Conservation (phyloP, 2,797 vertebrate genomes). For the Pantherophis alleghaniensis region DNA sequence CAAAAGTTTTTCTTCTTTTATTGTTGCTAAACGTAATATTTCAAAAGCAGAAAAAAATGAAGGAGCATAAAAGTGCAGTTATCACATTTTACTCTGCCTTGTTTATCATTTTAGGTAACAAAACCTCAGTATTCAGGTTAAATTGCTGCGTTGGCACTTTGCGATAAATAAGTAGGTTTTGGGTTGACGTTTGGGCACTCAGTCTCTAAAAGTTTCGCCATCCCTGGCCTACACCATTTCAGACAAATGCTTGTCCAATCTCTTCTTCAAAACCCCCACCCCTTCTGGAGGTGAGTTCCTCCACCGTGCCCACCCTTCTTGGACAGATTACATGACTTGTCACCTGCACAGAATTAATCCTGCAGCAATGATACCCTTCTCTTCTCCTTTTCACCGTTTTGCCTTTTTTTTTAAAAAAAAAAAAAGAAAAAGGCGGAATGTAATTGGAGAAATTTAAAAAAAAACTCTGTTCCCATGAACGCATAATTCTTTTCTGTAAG, state of each 20-base stretch:
- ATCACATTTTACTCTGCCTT: too few species aligned
- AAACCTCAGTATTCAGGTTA: too few species aligned
- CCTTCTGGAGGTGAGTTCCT: not conserved
- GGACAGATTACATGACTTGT: not conserved
- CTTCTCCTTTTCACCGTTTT: not conserved
- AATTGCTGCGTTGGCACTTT: too few species aligned
- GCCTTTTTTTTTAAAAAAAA: not conserved
- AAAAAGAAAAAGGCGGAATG: not conserved
- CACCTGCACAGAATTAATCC: conserved; percentile 29
- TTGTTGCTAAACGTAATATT: too few species aligned
- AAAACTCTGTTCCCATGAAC: conserved; percentile 8
- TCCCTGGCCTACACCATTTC: not conserved
- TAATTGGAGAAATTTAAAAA: conserved; percentile 43
- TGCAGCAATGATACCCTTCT: not conserved
- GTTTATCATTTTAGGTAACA: too few species aligned
- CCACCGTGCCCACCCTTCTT: not conserved
- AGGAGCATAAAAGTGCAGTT: too few species aligned
- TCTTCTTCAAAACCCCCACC: not conserved
- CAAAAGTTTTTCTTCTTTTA: too few species aligned
- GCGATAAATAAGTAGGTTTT: too few species aligned
- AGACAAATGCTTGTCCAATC: not conserved
- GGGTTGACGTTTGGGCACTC: too few species aligned
- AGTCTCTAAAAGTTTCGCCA: too few species aligned
- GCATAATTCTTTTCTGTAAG: conserved; percentile 15
- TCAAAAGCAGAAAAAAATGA: too few species aligned